Evolutionary conservation across 1,140 invertebrate species (phyloP).

Genomic region (Octopus sinensis): DNA sequence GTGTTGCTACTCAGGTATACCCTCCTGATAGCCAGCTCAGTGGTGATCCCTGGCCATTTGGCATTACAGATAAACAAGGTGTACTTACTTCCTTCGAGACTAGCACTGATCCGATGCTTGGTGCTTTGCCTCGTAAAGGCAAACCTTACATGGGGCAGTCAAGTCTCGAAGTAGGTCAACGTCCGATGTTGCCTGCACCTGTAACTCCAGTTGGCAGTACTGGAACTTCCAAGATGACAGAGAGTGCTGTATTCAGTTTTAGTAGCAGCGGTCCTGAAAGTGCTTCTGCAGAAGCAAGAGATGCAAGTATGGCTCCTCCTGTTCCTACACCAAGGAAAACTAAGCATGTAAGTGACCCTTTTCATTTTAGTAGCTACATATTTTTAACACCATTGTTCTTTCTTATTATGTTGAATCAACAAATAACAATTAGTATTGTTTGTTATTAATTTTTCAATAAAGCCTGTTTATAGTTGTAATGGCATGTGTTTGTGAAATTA

Average conservation of each 20-base stretch:
- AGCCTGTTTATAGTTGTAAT: no score
- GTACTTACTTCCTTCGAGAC: not conserved
- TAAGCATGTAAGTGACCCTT: not conserved
- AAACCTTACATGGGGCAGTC: slow-evolving; percentile 35
- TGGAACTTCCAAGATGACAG: slow-evolving; percentile 10
- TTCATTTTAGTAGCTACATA: not conserved
- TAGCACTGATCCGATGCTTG: slow-evolving; percentile 6
- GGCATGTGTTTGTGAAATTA: no score
- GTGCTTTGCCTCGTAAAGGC: slow-evolving; percentile 12
- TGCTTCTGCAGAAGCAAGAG: not conserved
- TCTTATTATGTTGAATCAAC: no score
- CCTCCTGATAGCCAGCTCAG: slow-evolving; percentile 13
- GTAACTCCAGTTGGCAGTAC: not conserved
- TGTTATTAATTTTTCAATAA: no score
- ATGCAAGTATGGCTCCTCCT: slow-evolving; percentile 15
- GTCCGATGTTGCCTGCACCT: slow-evolving; percentile 13
- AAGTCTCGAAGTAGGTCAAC: slow-evolving; percentile 30
- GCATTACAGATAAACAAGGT: slow-evolving; percentile 3
- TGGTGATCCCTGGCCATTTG: not conserved
- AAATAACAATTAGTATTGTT: no score
- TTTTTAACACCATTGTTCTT: no score
- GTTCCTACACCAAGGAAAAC: slow-evolving; percentile 21
- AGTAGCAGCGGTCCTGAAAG: not conserved
- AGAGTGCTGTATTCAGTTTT: not conserved
- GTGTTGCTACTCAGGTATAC: slow-evolving; percentile 15